These are phyloP conservation scores for Kudoa iwatai DNA, from an alignment of 30 jellyfish, hydroid and myxozoan species.

Conservation along the genomic window DNA sequence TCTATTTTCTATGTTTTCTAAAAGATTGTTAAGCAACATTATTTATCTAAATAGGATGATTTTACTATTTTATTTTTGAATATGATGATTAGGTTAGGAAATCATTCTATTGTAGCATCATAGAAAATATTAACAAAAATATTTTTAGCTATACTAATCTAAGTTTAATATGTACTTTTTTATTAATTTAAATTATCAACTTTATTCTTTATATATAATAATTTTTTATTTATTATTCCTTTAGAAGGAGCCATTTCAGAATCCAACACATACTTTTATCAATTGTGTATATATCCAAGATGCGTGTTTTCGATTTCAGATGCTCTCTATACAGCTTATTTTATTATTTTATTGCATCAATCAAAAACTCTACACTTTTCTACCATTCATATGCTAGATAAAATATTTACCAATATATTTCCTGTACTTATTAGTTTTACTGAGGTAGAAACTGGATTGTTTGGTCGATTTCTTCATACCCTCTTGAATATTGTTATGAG, in stretches of 20 bases:
- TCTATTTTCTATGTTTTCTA: too few species aligned
- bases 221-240: neutral
- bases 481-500: slow-evolving; percentile 61
- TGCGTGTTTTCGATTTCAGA: slow-evolving; percentile 67
- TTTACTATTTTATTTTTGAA: too few species aligned
- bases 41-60: too few species aligned
- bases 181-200: too few species aligned
- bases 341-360: slow-evolving; percentile 37
- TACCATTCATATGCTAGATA: slow-evolving; percentile 40
- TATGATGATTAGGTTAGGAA: too few species aligned
- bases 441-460: neutral
- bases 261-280: slow-evolving; percentile 49
- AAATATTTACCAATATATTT: slow-evolving; percentile 7
- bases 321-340: slow-evolving; percentile 70
- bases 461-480: slow-evolving; percentile 64
- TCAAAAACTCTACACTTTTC: slow-evolving; percentile 39
- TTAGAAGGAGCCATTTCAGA: slow-evolving; percentile 58
- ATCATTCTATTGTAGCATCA: too few species aligned
- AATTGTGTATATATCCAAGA: slow-evolving; percentile 56
- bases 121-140: too few species aligned
- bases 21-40: too few species aligned
- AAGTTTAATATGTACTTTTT: too few species aligned
- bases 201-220: too few species aligned
- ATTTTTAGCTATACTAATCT: too few species aligned
- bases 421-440: neutral